A percentile compares a stretch with the other conserved stretches of the same genome.
Evolutionary conservation across 2,113 vertebrate genomes (phyloP).

Genomic region (Protobothrops flavoviridis): DNA sequence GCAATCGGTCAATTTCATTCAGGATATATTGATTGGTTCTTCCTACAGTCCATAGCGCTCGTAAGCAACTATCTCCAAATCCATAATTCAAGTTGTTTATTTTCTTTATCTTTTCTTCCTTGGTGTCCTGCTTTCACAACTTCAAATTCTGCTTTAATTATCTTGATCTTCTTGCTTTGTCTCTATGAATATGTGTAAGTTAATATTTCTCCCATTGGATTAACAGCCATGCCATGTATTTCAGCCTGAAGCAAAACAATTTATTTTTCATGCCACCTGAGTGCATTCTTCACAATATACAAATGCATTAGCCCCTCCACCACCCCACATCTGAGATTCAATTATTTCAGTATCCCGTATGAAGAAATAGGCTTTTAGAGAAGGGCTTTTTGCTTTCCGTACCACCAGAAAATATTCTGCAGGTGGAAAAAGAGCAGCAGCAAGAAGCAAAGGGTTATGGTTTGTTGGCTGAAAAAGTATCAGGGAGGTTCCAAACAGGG

Average conservation of each 20-base stretch:
- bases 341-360: neutral
- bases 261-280: neutral
- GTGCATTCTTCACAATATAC: neutral
- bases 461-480: neutral
- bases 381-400: neutral
- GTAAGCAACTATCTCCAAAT: neutral
- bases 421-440: neutral
- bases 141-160: neutral
- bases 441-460: neutral
- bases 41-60: neutral
- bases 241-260: neutral
- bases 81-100: neutral
- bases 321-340: neutral
- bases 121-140: neutral
- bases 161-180: neutral
- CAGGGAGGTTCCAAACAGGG: no score
- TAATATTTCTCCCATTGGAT: neutral
- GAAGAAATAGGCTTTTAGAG: neutral
- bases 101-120: neutral
- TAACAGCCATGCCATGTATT: neutral
- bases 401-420: neutral
- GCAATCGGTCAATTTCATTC: neutral
- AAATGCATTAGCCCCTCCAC: neutral
- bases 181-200: neutral
- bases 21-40: neutral